Base-by-base conservation (phyloP, 2,113 vertebrate genomes). In the Cynopterus brachyotis region DNA sequence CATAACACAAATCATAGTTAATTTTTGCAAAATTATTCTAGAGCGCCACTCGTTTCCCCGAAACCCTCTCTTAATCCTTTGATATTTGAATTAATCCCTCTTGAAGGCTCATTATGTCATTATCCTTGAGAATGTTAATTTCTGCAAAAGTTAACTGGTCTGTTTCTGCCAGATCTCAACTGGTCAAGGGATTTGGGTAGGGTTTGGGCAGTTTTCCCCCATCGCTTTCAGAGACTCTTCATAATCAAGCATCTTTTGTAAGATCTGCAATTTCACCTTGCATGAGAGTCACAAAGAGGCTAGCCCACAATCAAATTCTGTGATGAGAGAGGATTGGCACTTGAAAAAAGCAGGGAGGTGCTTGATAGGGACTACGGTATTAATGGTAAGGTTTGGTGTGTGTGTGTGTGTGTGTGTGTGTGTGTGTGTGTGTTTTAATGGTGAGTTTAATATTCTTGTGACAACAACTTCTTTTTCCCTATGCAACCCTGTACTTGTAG, bases 21-120 rank as follows among this genome's bases (percentile, higher is more conserved):
- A 57, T 15, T 94, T 94, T 89, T 85, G 83, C 19, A 72, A 91
- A 94, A 70, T 94, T 89, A 87, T 79, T 85, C 32, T 26, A n/a
- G 42, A 67, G 70, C 6, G n/a, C 42, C 35, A 42, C 12, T 47
- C 42, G 69, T 80, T 81, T 80, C 13, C 28, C 89, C 73, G 73
- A 62, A 92, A 30, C 12, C 57, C 2, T 85, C 53, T 76, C 47
- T 69, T 76, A 26, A 73, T 67, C 47, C 57, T 96, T 57, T 26
- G 32, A n/a, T 73, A 67, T 40, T 90, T 17, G 11, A 73, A 55
- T 78, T 69, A 76, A 8, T 32, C 19, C 22, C 22, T 92, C 66
- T 66, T 50, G 47, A 82, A 88, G 24, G 35, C 26, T 87, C 42
- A 55, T 80, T 17, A 8, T 24, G 7, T 81, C 72, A 69, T 85